These are phyloP conservation scores for Maconellicoccus hirsutus DNA, from an alignment of 1,140 invertebrate genomes.

Conservation along the genomic window DNA sequence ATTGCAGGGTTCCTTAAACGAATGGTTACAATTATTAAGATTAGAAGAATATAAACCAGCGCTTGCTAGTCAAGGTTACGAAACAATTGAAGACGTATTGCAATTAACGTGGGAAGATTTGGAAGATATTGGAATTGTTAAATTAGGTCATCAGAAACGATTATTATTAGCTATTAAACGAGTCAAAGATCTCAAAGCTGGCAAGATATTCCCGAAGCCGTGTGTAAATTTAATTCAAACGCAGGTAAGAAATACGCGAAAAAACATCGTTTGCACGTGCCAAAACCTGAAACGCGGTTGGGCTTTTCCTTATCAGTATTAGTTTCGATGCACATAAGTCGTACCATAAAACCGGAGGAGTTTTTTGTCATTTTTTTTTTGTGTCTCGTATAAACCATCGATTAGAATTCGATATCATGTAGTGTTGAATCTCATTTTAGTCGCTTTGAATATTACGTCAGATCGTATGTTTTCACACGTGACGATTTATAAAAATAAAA, in stretches of 20 bases:
- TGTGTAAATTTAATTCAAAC: slow-evolving; percentile 28
- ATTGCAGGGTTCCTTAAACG: slow-evolving; percentile 68
- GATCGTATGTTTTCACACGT: no score
- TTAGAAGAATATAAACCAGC: slow-evolving; percentile 84
- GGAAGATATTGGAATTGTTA: slow-evolving; percentile 94
- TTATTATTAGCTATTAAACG: slow-evolving; percentile 92
- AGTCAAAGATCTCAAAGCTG: slow-evolving; percentile 84
- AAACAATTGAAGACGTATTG: slow-evolving; percentile 79
- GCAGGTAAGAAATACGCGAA: slow-evolving; percentile 24
- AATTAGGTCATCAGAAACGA: slow-evolving; percentile 95
- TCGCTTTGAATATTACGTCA: no score
- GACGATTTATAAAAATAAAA: no score
- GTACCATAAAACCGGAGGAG: no score
- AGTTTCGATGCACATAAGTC: no score
- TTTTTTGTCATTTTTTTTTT: no score
- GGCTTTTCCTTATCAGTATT: no score
- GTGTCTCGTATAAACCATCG: no score
- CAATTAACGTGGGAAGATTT: slow-evolving; percentile 97
- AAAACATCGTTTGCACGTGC: no score
- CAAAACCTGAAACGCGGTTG: no score
- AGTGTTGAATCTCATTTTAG: no score
- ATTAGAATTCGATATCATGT: no score
- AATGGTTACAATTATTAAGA: slow-evolving; percentile 82
- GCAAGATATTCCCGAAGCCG: slow-evolving; percentile 54
- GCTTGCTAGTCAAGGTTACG: slow-evolving; percentile 83